phyloP scores from a whole-genome alignment of 2,797 vertebrate species.

The Liparis tanakae region DNA sequence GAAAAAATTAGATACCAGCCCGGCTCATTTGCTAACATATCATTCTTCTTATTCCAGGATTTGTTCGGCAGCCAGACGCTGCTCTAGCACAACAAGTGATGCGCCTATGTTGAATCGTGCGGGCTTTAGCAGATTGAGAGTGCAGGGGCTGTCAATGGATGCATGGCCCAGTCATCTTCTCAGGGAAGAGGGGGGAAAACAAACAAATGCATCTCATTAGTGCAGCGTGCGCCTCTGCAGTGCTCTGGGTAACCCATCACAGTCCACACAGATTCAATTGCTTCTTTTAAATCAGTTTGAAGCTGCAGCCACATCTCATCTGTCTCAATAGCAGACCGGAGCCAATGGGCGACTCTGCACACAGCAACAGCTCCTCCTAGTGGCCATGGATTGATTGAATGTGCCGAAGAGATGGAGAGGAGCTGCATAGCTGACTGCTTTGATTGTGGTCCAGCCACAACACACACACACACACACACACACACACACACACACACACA shows the following conservation, averaged over 20 bases:
- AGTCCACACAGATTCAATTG: slow-evolving; percentile 84
- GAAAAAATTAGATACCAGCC: slow-evolving; percentile 77
- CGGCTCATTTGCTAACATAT: slow-evolving; percentile 75
- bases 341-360: slow-evolving; percentile 51
- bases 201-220: slow-evolving; percentile 88
- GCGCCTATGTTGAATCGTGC: slow-evolving; percentile 66
- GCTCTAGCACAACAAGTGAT: slow-evolving; percentile 80
- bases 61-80: slow-evolving; percentile 75
- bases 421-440: slow-evolving; percentile 38
- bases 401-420: slow-evolving; percentile 24
- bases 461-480: no score
- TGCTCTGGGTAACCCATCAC: slow-evolving; percentile 84
- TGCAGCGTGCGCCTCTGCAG: slow-evolving; percentile 78
- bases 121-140: slow-evolving; percentile 76
- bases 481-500: no score
- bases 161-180: slow-evolving; percentile 80
- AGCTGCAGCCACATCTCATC: slow-evolving; percentile 83
- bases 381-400: slow-evolving; percentile 52
- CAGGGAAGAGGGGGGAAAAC: slow-evolving; percentile 58
- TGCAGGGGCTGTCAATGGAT: slow-evolving; percentile 77
- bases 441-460: slow-evolving; percentile 43
- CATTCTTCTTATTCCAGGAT: slow-evolving; percentile 83
- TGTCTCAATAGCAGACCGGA: slow-evolving; percentile 72
- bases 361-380: slow-evolving; percentile 84
- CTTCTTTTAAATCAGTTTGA: slow-evolving; percentile 86